These are phyloP conservation scores for Psix sp. DNA, from an alignment of 1,140 invertebrate species.

Conservation along the genomic window DNA sequence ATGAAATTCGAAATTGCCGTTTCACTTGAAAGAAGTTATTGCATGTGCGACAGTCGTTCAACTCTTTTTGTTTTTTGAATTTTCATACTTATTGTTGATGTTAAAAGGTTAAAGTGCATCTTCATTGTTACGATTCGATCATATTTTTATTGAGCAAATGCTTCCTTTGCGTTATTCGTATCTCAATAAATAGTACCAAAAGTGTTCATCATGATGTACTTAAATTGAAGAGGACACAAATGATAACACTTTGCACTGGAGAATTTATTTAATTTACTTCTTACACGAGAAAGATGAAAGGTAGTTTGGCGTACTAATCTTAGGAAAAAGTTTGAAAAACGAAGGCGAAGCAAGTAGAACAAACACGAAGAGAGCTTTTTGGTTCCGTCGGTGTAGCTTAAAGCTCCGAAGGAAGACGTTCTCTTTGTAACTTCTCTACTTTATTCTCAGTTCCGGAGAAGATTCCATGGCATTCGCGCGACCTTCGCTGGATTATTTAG, in stretches of 20 bases:
- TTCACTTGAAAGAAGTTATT: slow-evolving; percentile 7
- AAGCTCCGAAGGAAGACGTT: slow-evolving; percentile 59
- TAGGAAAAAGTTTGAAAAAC: slow-evolving; percentile 50
- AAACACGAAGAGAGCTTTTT: slow-evolving; percentile 47
- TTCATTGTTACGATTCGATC: too few relatives aligned
- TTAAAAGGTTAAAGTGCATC: too few relatives aligned
- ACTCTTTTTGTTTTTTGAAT: slow-evolving; percentile 4
- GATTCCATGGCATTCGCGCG: slow-evolving; percentile 56
- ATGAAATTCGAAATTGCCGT: slow-evolving; percentile 19
- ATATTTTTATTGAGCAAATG: too few relatives aligned
- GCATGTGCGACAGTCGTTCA: slow-evolving; percentile 1
- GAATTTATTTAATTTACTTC: slow-evolving; percentile 71
- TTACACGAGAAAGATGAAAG: slow-evolving; percentile 61
- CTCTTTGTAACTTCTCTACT: slow-evolving; percentile 69
- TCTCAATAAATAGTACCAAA: too few relatives aligned
- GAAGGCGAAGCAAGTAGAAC: slow-evolving; percentile 55
- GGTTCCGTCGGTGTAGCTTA: slow-evolving; percentile 62
- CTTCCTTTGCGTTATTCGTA: too few relatives aligned
- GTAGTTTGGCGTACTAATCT: slow-evolving; percentile 34
- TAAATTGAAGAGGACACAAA: slow-evolving; percentile 14
- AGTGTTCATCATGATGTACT: too few relatives aligned
- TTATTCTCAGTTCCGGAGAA: slow-evolving; percentile 63
- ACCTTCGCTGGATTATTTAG: slow-evolving; percentile 60
- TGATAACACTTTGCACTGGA: slow-evolving; percentile 45
- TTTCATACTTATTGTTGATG: neutral